A percentile compares a stretch with the other conserved stretches of the same genome.
Conservation (phyloP, 2,113 vertebrate genomes). For the Lontra canadensis region DNA sequence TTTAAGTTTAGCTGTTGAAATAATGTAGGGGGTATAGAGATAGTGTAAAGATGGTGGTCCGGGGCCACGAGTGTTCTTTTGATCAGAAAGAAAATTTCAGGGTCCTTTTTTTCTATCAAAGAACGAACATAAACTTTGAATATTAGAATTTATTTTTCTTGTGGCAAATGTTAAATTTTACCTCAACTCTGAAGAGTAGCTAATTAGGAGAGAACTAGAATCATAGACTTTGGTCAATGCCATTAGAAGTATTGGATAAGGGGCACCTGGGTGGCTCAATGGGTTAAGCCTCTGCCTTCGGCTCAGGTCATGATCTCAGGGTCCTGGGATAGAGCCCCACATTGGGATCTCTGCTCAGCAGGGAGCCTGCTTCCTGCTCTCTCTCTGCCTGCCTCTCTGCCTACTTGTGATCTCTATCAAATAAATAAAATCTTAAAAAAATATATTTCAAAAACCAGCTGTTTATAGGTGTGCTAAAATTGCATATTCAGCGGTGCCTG, state of each 20-base stretch:
- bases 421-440: too few species aligned
- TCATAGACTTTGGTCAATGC: not conserved
- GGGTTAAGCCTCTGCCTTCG: too few species aligned
- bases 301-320: too few species aligned
- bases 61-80: not conserved
- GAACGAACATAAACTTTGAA: not conserved
- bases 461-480: not conserved
- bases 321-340: too few species aligned
- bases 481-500: not conserved
- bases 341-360: too few species aligned
- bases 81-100: conserved; percentile 21
- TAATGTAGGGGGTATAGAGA: not conserved
- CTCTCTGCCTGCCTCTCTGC: too few species aligned
- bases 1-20: not conserved
- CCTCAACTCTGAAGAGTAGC: not conserved
- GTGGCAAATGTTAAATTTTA: conserved; percentile 17
- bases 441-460: not conserved
- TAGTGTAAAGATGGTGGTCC: not conserved
- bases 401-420: too few species aligned
- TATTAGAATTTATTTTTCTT: conserved; percentile 4
- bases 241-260: not conserved
- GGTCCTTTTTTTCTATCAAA: not conserved
- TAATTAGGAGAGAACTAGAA: not conserved
- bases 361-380: too few species aligned
- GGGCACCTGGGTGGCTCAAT: too few species aligned